Percentiles rank a stretch among this genome's conserved stretches.
Evolutionary conservation across 53 echinoderm and acorn worm genomes (phyloP).

Genomic region (Hippasteria phrygiana): DNA sequence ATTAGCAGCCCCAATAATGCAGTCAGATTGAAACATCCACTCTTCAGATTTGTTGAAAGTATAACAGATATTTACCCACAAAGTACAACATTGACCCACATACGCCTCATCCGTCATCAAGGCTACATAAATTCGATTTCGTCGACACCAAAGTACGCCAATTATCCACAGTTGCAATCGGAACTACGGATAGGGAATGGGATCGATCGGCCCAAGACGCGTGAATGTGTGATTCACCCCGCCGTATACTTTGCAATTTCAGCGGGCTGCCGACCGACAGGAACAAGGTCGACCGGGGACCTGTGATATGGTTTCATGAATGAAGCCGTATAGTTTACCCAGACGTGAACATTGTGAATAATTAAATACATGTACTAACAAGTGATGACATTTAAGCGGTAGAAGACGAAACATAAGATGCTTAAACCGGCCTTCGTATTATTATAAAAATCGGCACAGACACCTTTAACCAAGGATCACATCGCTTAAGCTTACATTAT

Average conservation of each 20-base stretch:
- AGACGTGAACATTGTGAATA: too few species aligned
- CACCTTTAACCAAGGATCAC: too few species aligned
- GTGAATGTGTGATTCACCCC: not conserved
- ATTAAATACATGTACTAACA: not conserved
- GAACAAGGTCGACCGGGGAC: not conserved
- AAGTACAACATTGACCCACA: not conserved
- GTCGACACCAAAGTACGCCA: not conserved
- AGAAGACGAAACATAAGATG: too few species aligned
- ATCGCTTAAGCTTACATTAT: too few species aligned
- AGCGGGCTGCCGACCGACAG: not conserved
- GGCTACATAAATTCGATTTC: slow-evolving; percentile 26
- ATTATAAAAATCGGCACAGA: too few species aligned
- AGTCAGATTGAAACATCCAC: too few species aligned
- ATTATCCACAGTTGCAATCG: slow-evolving; percentile 25
- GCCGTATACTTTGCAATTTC: not conserved
- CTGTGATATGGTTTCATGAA: not conserved
- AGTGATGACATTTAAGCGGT: too few species aligned
- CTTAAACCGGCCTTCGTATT: too few species aligned
- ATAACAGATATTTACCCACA: not conserved
- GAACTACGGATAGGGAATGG: not conserved
- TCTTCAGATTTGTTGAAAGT: too few species aligned
- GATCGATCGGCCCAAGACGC: not conserved
- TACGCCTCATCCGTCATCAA: not conserved
- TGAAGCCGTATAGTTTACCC: not conserved
- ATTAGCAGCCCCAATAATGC: too few species aligned